A percentile compares a stretch with the other conserved stretches of the same genome.
Evolutionary conservation across 2,797 vertebrate species (phyloP).

Genomic region (Onychomys arenicola): DNA sequence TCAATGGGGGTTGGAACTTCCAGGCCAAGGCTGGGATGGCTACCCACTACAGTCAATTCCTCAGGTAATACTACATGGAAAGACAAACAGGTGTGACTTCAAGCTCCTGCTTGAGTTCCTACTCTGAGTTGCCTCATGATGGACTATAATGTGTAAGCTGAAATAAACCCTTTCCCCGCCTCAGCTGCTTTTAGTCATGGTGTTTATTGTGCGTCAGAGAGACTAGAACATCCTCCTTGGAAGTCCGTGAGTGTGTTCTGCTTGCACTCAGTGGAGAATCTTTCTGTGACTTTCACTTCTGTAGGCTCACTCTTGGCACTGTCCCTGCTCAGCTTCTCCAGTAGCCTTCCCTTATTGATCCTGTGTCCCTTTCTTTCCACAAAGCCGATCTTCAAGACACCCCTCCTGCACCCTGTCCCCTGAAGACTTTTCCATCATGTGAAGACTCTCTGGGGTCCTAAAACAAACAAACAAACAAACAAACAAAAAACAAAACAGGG

Average conservation of each 20-base stretch:
- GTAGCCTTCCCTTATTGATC: not conserved
- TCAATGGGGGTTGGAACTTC: too few relatives aligned
- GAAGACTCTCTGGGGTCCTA: not conserved
- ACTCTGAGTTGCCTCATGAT: not conserved
- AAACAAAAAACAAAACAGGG: not conserved
- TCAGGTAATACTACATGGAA: not conserved
- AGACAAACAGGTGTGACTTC: not conserved
- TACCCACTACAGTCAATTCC: too few relatives aligned
- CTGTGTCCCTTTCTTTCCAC: not conserved
- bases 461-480: not conserved
- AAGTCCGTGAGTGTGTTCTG: fast-evolving
- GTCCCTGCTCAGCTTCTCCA: not conserved
- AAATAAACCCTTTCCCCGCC: not conserved
- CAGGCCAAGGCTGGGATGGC: too few relatives aligned
- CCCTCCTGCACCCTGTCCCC: not conserved
- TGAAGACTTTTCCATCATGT: not conserved
- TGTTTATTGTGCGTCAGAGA: not conserved
- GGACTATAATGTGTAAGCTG: too few relatives aligned
- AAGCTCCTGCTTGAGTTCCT: not conserved
- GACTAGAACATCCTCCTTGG: not conserved
- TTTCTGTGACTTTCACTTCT: not conserved
- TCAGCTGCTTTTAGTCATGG: not conserved
- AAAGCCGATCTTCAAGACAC: not conserved
- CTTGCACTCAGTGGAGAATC: fast-evolving
- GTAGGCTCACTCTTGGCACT: not conserved